phyloP scores from a whole-genome alignment of 2,797 vertebrate species.

The Erpetoichthys calabaricus region DNA sequence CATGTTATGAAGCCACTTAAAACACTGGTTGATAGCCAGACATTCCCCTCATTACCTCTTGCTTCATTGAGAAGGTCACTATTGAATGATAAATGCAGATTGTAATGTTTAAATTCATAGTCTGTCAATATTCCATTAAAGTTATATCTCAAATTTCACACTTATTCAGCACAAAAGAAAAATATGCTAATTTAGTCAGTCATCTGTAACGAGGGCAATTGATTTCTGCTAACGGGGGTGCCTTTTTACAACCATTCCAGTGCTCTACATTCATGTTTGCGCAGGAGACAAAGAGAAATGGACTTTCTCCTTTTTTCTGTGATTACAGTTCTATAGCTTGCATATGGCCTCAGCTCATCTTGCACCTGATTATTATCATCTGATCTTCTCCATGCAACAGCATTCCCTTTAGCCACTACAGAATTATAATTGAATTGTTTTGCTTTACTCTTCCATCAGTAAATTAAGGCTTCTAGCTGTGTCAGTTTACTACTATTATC shows the following conservation, averaged over 20 bases:
- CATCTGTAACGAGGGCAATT: conserved; percentile 10
- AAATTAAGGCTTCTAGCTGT: too few relatives aligned
- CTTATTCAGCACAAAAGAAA: conserved; percentile 27
- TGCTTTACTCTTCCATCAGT: too few relatives aligned
- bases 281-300: too few relatives aligned
- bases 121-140: conserved; percentile 33
- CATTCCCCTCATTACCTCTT: background rate
- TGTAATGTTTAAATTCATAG: conserved; percentile 20
- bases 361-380: too few relatives aligned
- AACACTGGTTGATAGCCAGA: background rate
- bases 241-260: too few relatives aligned
- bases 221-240: too few relatives aligned
- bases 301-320: background rate
- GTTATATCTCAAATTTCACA: conserved; percentile 24
- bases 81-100: conserved; percentile 14
- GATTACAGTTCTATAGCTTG: background rate
- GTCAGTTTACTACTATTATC: too few relatives aligned
- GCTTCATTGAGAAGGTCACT: conserved; percentile 5
- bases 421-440: too few relatives aligned
- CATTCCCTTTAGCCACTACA: too few relatives aligned
- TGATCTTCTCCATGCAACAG: too few relatives aligned
- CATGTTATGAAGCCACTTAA: background rate
- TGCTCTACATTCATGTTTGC: too few relatives aligned
- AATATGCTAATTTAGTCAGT: conserved; percentile 17
- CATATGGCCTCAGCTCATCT: too few relatives aligned